Conservation (phyloP, 2,113 vertebrate species). For the Trochalopteron elliotii region DNA sequence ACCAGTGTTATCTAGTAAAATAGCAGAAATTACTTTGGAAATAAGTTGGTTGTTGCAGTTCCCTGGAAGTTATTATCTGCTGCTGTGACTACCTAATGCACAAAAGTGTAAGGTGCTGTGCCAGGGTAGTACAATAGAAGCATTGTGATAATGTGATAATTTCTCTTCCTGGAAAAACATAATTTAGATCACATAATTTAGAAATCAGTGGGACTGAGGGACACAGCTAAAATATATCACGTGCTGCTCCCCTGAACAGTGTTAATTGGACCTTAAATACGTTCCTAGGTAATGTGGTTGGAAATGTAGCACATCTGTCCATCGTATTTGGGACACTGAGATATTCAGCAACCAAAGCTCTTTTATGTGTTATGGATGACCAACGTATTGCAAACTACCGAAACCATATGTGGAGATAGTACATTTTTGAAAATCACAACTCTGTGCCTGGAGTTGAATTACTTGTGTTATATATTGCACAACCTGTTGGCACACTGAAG, state of each 20-base stretch:
- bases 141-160: not conserved
- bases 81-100: not conserved
- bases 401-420: not conserved
- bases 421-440: not conserved
- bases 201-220: not conserved
- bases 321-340: fast-evolving
- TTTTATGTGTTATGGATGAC: not conserved
- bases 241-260: not conserved
- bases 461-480: not conserved
- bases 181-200: not conserved
- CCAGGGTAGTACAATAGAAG: not conserved
- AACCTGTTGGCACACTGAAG: not conserved
- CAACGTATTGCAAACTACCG: not conserved
- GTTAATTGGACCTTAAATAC: not conserved
- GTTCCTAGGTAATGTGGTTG: not conserved
- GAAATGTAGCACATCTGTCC: not conserved
- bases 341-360: not conserved
- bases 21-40: not conserved
- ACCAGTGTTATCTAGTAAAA: not conserved
- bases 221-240: not conserved
- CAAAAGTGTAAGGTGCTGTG: not conserved
- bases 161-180: not conserved
- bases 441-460: not conserved
- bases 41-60: not conserved
- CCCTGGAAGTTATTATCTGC: not conserved